Evolutionary conservation across 1,140 invertebrate species (phyloP).

Genomic region (Atta texana): DNA sequence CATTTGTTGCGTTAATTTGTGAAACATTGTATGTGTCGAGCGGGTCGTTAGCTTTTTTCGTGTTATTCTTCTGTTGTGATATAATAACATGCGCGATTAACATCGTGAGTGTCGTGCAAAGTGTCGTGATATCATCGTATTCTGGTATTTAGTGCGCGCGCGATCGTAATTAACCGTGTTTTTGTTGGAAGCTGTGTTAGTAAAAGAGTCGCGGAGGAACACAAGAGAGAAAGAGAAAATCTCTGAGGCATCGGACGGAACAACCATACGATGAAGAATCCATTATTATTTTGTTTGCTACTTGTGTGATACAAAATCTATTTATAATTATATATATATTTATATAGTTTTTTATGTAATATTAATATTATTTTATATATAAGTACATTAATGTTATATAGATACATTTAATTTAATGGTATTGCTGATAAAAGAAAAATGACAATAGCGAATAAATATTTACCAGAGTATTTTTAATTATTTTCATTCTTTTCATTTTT

Average conservation of each 20-base stretch:
- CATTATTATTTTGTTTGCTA: neutral
- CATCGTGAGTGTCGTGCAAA: slow-evolving; percentile 1
- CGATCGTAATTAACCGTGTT: neutral
- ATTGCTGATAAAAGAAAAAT: neutral
- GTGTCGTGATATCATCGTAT: neutral
- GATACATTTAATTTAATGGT: neutral
- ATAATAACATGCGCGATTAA: slow-evolving; percentile 8
- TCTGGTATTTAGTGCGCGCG: neutral
- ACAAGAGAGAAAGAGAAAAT: neutral
- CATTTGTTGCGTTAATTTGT: neutral
- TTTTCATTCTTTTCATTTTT: slow-evolving; percentile 1
- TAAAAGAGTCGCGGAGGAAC: neutral
- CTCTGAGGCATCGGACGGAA: neutral
- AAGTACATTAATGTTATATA: no score
- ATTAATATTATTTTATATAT: neutral
- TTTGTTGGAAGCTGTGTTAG: neutral
- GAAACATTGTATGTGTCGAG: neutral
- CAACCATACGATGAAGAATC: neutral
- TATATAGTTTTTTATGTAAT: slow-evolving; percentile 3
- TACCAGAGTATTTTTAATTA: neutral
- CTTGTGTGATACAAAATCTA: neutral
- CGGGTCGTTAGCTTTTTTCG: neutral
- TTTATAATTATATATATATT: neutral
- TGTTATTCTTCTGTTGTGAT: neutral
- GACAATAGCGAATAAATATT: neutral